phyloP scores from a whole-genome alignment of 2,888 invertebrate genomes.

The Meta bourneti region DNA sequence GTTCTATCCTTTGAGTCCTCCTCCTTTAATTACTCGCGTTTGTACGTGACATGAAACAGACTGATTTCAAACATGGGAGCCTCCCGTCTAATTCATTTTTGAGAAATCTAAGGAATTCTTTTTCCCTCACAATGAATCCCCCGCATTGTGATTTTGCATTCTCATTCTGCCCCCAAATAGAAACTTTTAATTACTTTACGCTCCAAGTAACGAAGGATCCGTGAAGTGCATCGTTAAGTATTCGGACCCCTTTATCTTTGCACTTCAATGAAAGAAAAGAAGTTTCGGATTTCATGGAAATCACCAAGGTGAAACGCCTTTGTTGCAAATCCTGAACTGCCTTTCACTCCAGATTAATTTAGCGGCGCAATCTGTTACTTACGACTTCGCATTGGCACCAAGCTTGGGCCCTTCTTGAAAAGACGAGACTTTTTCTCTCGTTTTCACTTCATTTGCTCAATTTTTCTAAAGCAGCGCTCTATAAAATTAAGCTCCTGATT shows the following conservation, averaged over 20 bases:
- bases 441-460: neutral
- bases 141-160: slow-evolving; percentile 74
- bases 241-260: slow-evolving; percentile 71
- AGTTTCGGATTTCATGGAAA: slow-evolving; percentile 66
- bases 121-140: slow-evolving; percentile 51
- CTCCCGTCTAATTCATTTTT: slow-evolving; percentile 74
- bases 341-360: slow-evolving; percentile 70
- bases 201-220: slow-evolving; percentile 65
- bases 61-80: slow-evolving; percentile 58
- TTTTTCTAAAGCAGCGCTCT: no score
- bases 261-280: slow-evolving; percentile 75
- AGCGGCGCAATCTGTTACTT: slow-evolving; percentile 65
- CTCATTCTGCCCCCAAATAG: slow-evolving; percentile 75
- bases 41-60: slow-evolving; percentile 70
- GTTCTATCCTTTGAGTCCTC: slow-evolving; percentile 70
- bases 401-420: neutral
- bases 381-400: slow-evolving; percentile 22
- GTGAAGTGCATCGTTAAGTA: slow-evolving; percentile 76
- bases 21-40: slow-evolving; percentile 73
- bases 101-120: slow-evolving; percentile 67
- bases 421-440: neutral
- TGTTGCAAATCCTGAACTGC: slow-evolving; percentile 38
- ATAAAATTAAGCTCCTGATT: no score
- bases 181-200: slow-evolving; percentile 77
- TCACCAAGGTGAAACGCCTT: slow-evolving; percentile 75